These are phyloP conservation scores for Anguilla marmorata DNA, from an alignment of 2,797 vertebrate species.

Conservation along the genomic window DNA sequence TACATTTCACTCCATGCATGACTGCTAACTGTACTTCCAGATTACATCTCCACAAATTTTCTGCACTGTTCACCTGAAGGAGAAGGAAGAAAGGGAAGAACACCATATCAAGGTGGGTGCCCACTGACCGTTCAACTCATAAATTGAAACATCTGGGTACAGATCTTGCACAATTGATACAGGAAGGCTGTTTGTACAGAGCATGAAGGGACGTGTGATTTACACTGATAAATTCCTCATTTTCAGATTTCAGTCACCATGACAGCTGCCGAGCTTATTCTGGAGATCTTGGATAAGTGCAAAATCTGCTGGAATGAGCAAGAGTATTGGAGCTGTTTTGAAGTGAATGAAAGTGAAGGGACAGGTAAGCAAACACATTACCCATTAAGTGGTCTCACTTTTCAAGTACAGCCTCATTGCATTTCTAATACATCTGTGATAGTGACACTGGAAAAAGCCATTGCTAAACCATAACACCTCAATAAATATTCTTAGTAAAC, in stretches of 20 bases:
- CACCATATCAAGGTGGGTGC: conserved; percentile 82
- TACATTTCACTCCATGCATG: too few species aligned
- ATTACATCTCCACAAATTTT: conserved; percentile 44
- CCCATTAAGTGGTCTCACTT: conserved; percentile 22
- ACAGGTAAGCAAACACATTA: conserved; percentile 67
- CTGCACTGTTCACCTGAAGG: conserved; percentile 92
- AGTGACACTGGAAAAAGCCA: too few species aligned
- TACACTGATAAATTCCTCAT: background rate
- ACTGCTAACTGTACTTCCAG: too few species aligned
- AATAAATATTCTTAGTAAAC: too few species aligned
- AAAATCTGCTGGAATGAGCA: conserved; percentile 80
- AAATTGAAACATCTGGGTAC: background rate
- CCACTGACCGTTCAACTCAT: background rate
- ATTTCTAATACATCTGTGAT: too few species aligned
- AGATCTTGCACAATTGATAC: too few species aligned
- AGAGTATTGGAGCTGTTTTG: conserved; percentile 92
- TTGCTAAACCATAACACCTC: too few species aligned
- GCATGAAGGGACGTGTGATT: too few species aligned
- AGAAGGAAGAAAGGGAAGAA: conserved; percentile 81
- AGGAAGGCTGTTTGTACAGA: too few species aligned
- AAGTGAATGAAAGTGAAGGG: conserved; percentile 84
- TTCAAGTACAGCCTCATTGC: too few species aligned
- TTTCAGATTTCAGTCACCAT: conserved; percentile 87
- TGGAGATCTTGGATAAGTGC: conserved; percentile 83
- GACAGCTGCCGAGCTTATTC: conserved; percentile 86